A percentile compares a stretch with the other conserved stretches of the same genome.
Conservation (phyloP, 2,113 vertebrate species). For the Boleophthalmus pectinirostris region DNA sequence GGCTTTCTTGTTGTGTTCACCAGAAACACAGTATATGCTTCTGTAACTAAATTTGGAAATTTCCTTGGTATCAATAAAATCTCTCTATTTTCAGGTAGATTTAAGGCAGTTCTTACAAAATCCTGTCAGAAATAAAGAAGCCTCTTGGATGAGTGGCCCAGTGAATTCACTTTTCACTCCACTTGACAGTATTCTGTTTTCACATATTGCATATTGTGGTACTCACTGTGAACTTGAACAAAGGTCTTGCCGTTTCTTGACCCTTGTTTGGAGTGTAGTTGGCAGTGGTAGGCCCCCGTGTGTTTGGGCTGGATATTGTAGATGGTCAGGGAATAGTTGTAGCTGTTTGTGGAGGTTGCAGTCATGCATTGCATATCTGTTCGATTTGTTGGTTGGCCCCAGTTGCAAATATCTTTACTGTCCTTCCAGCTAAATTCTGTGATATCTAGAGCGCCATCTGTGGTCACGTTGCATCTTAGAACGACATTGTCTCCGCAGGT, state of each 20-base stretch:
- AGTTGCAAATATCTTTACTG: neutral
- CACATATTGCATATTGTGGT: too few species aligned
- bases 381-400: accelerated
- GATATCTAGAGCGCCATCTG: accelerated
- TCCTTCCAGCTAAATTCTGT: constrained; percentile 7
- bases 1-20: too few species aligned
- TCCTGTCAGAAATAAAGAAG: too few species aligned
- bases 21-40: too few species aligned
- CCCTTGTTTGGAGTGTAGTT: neutral
- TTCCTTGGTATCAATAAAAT: too few species aligned
- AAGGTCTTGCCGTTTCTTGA: accelerated
- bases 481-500: constrained; percentile 37
- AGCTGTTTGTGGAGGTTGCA: accelerated
- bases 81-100: too few species aligned
- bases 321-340: constrained; percentile 32
- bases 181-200: too few species aligned
- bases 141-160: too few species aligned
- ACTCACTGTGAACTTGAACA: constrained; percentile 47
- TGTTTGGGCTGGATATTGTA: constrained; percentile 24
- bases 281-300: constrained; percentile 53
- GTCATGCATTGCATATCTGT: neutral
- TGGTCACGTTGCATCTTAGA: constrained; percentile 30
- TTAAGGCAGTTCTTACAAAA: too few species aligned
- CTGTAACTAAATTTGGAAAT: too few species aligned
- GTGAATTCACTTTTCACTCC: too few species aligned